Evolutionary conservation across 2,888 invertebrate species (phyloP).

Genomic region (Callyntrura sp.): DNA sequence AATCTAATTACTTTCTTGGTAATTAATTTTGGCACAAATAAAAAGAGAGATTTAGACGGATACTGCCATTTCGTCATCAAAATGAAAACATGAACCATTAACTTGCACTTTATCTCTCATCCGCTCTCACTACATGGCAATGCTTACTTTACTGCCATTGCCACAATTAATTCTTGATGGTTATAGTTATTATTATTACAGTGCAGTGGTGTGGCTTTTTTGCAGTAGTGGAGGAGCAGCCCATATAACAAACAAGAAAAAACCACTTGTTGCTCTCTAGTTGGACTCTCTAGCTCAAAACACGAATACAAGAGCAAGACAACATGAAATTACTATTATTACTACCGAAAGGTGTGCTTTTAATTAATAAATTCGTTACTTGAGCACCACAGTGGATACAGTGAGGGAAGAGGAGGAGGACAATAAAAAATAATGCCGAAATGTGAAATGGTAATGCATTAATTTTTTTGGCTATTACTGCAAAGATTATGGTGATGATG

Average conservation of each 20-base stretch:
- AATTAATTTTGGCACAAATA: conserved; percentile 52
- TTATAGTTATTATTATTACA: conserved; percentile 22
- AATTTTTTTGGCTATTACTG: conserved; percentile 17
- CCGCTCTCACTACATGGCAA: conserved; percentile 4
- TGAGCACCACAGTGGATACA: neutral
- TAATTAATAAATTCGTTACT: conserved; percentile 52
- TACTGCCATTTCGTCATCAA: conserved; percentile 29
- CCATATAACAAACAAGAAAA: neutral
- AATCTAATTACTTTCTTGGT: conserved; percentile 29
- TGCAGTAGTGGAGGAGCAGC: no score
- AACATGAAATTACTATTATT: conserved; percentile 31
- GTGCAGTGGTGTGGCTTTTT: no score
- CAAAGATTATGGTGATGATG: neutral
- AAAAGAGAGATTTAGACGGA: conserved; percentile 35
- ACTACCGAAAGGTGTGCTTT: conserved; percentile 48
- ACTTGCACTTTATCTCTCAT: conserved; percentile 41
- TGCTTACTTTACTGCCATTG: conserved; percentile 27
- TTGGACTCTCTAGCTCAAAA: conserved; percentile 24
- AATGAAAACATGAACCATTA: conserved; percentile 42
- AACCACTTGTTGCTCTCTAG: conserved; percentile 49
- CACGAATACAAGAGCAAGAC: neutral
- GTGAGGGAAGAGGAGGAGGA: neutral
- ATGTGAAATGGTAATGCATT: conserved; percentile 35
- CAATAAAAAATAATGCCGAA: conserved; percentile 21
- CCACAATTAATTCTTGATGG: conserved; percentile 27